Evolutionary conservation across 2,113 vertebrate genomes (phyloP).

Genomic region (Sander vitreus): DNA sequence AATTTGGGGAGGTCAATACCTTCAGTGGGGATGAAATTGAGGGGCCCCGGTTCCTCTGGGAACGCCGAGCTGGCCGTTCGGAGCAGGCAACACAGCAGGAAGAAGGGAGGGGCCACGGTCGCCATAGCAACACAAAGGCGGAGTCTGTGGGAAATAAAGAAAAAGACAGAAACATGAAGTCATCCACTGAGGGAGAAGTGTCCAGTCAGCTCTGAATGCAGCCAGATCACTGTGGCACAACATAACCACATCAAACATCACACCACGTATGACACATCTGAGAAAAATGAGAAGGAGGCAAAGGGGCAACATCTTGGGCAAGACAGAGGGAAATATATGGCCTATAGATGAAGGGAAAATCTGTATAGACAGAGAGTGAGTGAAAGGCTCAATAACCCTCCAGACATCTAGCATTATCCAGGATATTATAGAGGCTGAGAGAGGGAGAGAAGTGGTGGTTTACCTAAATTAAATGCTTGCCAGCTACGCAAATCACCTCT

Average conservation of each 20-base stretch:
- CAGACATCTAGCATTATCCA: constrained; percentile 34
- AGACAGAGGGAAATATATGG: constrained; percentile 8
- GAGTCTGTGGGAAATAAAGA: constrained; percentile 62
- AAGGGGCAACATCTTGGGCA: constrained; percentile 15
- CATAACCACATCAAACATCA: constrained; percentile 55
- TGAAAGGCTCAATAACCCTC: constrained; percentile 1
- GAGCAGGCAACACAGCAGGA: constrained; percentile 80
- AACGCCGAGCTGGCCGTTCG: constrained; percentile 74
- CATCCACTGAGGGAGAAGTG: constrained; percentile 61
- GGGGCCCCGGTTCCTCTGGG: constrained; percentile 84
- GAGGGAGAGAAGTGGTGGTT: constrained; percentile 44
- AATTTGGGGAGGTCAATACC: constrained; percentile 72
- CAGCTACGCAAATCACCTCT: constrained; percentile 59
- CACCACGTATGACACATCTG: constrained; percentile 45
- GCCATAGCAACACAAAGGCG: constrained; percentile 75
- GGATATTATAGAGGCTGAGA: constrained; percentile 48
- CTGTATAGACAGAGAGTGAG: constrained; percentile 23
- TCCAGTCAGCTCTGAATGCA: constrained; percentile 60
- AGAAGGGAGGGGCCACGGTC: constrained; percentile 64
- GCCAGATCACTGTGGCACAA: constrained; percentile 47
- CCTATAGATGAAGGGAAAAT: constrained; percentile 25
- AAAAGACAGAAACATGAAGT: constrained; percentile 42
- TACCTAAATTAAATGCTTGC: constrained; percentile 69
- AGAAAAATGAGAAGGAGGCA: constrained; percentile 35
- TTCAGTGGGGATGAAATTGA: constrained; percentile 84